Conservation (phyloP, 2,113 vertebrate genomes). For the Felis chaus region DNA sequence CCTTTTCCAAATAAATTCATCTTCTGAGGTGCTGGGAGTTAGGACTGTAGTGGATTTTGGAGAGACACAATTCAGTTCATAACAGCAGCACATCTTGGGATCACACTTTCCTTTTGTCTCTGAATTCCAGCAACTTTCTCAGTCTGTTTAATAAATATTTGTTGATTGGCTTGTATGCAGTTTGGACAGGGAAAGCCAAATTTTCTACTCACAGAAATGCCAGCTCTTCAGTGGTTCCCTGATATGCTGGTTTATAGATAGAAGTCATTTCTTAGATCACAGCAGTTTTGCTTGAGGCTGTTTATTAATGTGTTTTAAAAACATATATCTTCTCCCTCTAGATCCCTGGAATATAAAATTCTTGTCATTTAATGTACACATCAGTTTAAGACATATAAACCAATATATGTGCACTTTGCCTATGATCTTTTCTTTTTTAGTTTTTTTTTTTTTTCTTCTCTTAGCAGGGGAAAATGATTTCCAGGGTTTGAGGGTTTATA, state of each 20-base stretch:
- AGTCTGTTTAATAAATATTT: not conserved
- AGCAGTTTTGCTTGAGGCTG: constrained; percentile 54
- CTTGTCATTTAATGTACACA: constrained; percentile 44
- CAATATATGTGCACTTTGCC: not conserved
- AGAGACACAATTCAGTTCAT: not conserved
- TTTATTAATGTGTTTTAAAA: constrained; percentile 62
- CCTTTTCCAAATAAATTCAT: not conserved
- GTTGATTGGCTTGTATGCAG: not conserved
- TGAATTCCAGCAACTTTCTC: not conserved
- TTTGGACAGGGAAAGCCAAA: not conserved
- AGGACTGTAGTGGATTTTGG: not conserved
- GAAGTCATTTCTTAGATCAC: constrained; percentile 41
- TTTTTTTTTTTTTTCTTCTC: constrained; percentile 45
- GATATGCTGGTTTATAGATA: not conserved
- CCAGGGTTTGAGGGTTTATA: constrained; percentile 12
- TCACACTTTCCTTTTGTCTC: not conserved
- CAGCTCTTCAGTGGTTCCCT: not conserved
- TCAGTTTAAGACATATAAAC: constrained; percentile 53
- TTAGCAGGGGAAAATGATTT: constrained; percentile 1
- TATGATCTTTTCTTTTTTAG: constrained; percentile 39
- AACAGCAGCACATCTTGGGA: not conserved
- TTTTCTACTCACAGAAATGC: not conserved
- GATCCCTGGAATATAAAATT: constrained; percentile 50
- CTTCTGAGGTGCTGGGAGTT: not conserved
- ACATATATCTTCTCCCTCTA: constrained; percentile 18